Base-by-base conservation (phyloP, 1,140 invertebrate genomes). In the Brachionus sp. region DNA sequence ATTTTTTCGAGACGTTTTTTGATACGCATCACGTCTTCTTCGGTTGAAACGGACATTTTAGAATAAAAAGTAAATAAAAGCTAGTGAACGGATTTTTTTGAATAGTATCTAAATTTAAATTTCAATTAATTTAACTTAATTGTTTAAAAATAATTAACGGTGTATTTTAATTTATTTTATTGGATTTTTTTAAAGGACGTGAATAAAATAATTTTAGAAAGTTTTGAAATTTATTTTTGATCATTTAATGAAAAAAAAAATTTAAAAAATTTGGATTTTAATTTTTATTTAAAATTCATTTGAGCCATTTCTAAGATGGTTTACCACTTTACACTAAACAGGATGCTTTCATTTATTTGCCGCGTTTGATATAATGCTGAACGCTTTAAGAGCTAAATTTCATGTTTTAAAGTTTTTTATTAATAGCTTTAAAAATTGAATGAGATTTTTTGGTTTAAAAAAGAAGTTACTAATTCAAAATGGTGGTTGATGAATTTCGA, bases 1-100 rank as follows among this genome's bases (percentile, higher is more conserved):
- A 97, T 97, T 91, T 96, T 96, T 86, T 93, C 95, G 84, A 98
- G 91, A 90, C 96, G 96, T 90, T 95, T 96, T 88, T 95, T 94
- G 88, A 97, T 95, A 88, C 93, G 92, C 87, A 95, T 91, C 46
- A 98, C 95, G 91, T 97, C 95, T 85, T 95, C 94, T 90, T 96
- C 94, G 33, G 23, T 33, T 46, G 70, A 75, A 13, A 39, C 16
- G 16, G 70, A 75, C 70, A 75, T 75, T 75, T 70, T 50, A 23
- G 5, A 29, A 29, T 29, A 46, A 29, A 12, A 73, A 16, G 35
- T 39, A 19, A 73, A 46, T n/a, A 46, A 23, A 29, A 75, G 44
- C 4, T 13, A 46, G 7, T 75, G 9, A 6, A 46, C 44, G 12
- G 16, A 5, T 75, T 46, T 75, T n/a, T 29, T 29, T 29, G 29